Evolutionary conservation across 2,888 invertebrate species (phyloP).

Genomic region (Platynereis dumerilii): DNA sequence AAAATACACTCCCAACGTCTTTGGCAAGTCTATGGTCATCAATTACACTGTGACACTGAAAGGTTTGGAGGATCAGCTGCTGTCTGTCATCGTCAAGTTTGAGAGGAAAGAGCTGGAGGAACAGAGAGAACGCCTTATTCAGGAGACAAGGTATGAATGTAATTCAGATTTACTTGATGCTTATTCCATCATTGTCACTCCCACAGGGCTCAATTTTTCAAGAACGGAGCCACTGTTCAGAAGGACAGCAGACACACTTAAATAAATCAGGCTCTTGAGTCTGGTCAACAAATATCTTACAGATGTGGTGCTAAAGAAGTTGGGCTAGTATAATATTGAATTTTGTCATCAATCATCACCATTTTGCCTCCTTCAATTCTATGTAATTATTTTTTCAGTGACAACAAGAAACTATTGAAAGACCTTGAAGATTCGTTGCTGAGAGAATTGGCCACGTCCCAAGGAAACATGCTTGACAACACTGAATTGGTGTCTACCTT

Average conservation of each 20-base stretch:
- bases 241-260: no score
- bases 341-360: no score
- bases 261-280: no score
- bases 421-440: constrained; percentile 85
- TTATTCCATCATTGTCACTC: no score
- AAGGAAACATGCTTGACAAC: constrained; percentile 93
- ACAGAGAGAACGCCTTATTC: constrained; percentile 81
- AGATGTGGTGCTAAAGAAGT: no score
- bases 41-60: constrained; percentile 89
- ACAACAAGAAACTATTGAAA: constrained; percentile 82
- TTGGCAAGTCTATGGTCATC: constrained; percentile 86
- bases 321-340: no score
- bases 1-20: constrained; percentile 83
- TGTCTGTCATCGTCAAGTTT: constrained; percentile 86
- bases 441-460: constrained; percentile 82
- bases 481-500: constrained; percentile 83
- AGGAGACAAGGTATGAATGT: constrained; percentile 72
- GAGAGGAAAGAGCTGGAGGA: constrained; percentile 89
- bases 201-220: no score
- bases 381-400: no score
- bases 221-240: no score
- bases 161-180: no score
- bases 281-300: no score
- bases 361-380: no score
- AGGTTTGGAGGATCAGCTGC: constrained; percentile 88